Evolutionary conservation across 2,797 vertebrate species (phyloP), one percentile per base, ranked within the genome.

Genomic region (Heliangelus exortis): DNA sequence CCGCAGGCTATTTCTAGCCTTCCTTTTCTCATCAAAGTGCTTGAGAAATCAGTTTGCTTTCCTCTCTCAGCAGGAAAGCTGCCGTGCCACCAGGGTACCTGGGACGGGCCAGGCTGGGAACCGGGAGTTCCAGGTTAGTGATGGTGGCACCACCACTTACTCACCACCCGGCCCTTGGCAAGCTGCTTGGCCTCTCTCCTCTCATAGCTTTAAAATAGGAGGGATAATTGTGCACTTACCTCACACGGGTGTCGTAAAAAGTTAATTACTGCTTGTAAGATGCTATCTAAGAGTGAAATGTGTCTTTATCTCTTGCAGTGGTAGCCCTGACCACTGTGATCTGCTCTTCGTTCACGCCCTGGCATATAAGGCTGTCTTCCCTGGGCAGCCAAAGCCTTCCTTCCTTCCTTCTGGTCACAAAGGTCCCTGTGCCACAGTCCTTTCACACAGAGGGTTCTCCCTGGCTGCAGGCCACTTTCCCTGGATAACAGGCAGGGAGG

Each of bases 41-140:
- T 90, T 83, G 77, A 87, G 94, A 93, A 95, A 95, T 88, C 92
- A 81, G 68, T 39, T 91, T 15, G 22, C 76, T 96, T 93, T 79
- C 90, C 74, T 90, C 79, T 92, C 72, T 62, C n/a, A 51, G 58
- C 43, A 43, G 71, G 68, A 48, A 94, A 39, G 67, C 82, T 78
- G 62, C 65, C 62, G 75, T 0, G 6, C 36, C 4, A 2, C 63
- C 4, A 19, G 22, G 18, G 62, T 75, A 66, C 5, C 0, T 3
- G 2, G 51, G 41, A 69, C 3, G 2, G 47, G 43, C 73, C 7
- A 3, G 76, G 47, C 73, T 75, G 48, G 34, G 74, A 90, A 89
- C 54, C 7, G 5, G 71, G 26, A 93, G 63, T 57, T 94, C 41
- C 62, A 75, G 39, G 68, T 1, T 63, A 81, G 84, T n/a, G 58